phyloP scores from a whole-genome alignment of 2,113 vertebrate species.

The Axis porcinus region DNA sequence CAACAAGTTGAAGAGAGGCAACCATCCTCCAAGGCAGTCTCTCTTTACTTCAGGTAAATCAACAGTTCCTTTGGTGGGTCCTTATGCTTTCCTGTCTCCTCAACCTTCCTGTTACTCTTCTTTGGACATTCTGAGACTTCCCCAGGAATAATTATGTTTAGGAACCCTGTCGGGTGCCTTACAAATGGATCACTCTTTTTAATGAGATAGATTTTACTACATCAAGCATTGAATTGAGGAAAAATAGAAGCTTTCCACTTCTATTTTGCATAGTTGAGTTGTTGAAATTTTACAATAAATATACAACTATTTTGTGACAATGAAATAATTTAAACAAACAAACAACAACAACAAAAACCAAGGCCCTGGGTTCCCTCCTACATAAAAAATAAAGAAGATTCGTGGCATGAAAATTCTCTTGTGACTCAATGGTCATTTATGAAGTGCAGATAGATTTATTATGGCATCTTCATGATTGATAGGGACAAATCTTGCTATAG shows the following conservation, averaged over 20 bases:
- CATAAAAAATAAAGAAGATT: not conserved
- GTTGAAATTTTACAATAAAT: not conserved
- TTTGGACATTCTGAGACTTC: not conserved
- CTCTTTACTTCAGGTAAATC: not conserved
- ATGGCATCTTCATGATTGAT: not conserved
- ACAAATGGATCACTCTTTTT: not conserved
- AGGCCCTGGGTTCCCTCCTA: not conserved
- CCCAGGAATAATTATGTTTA: not conserved
- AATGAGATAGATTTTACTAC: not conserved
- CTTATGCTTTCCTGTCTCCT: accelerated
- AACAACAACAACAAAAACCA: not conserved
- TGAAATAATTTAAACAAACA: not conserved
- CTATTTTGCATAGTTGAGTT: not conserved
- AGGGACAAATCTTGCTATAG: constrained; percentile 10
- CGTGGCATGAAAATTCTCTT: not conserved
- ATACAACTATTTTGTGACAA: not conserved
- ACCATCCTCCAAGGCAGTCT: not conserved
- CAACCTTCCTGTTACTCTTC: not conserved
- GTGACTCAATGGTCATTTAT: not conserved
- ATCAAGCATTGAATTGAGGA: not conserved
- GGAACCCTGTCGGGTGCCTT: not conserved
- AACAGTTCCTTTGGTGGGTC: not conserved
- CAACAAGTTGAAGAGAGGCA: not conserved
- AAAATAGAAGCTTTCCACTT: not conserved
- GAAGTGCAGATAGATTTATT: not conserved